Conservation (phyloP, 2,888 invertebrate genomes). For the Macrosoma leucophasiata region DNA sequence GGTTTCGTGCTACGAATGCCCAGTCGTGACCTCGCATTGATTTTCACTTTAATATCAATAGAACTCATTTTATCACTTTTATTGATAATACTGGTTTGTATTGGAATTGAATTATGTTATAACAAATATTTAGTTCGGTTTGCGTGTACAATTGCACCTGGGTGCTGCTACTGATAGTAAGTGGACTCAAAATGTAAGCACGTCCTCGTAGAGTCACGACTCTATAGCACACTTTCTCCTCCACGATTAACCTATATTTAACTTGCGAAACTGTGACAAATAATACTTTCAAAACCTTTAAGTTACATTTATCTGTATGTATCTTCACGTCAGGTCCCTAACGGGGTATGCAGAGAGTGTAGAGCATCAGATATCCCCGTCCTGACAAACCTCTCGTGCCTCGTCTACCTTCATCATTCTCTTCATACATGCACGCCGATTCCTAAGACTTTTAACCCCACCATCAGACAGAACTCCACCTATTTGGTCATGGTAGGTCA, state of each 20-base stretch:
- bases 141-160: constrained; percentile 10
- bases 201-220: constrained; percentile 54
- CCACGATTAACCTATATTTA: constrained; percentile 57
- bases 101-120: not conserved
- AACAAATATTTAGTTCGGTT: constrained; percentile 2
- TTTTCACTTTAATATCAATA: too few relatives aligned
- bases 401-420: too few relatives aligned
- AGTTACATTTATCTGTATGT: too few relatives aligned
- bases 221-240: constrained; percentile 53
- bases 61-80: too few relatives aligned
- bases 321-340: too few relatives aligned
- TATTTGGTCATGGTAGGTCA: too few relatives aligned
- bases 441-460: too few relatives aligned
- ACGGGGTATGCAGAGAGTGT: too few relatives aligned
- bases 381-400: too few relatives aligned
- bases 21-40: constrained; percentile 48
- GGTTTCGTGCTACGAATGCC: constrained; percentile 28
- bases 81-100: constrained; percentile 1
- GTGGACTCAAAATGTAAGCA: constrained; percentile 28
- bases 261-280: constrained; percentile 38
- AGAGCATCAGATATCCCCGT: too few relatives aligned
- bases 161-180: constrained; percentile 12
- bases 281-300: constrained; percentile 40
- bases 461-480: too few relatives aligned
- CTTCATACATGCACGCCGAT: too few relatives aligned